Conservation (phyloP, 2,888 invertebrate species). For the Exephanes ischioxanthus region DNA sequence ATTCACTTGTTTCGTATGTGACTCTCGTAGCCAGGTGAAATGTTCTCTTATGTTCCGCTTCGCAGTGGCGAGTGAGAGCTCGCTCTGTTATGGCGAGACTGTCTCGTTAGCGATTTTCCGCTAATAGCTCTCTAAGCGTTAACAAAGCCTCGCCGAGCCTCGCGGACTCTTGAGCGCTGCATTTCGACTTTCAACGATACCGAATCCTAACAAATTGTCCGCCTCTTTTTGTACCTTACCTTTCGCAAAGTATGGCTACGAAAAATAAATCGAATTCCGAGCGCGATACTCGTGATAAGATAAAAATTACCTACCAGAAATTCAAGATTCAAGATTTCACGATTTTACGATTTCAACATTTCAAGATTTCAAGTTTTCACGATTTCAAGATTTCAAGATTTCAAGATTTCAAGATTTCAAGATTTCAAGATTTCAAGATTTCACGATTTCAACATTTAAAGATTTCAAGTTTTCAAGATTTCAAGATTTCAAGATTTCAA, state of each 20-base stretch:
- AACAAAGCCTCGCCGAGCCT: constrained; percentile 22
- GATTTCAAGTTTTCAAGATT: no score
- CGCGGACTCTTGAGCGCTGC: constrained; percentile 7
- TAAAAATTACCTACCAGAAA: background rate
- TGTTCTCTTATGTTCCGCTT: constrained; percentile 26
- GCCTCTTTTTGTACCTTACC: background rate
- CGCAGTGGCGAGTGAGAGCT: constrained; percentile 17
- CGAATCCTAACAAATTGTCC: background rate
- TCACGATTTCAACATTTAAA: no score
- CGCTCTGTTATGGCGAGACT: constrained; percentile 42
- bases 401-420: no score
- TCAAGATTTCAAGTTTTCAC: no score
- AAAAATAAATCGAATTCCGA: background rate
- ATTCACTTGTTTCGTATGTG: constrained; percentile 57
- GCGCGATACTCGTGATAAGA: background rate
- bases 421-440: no score
- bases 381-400: no score
- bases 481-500: no score
- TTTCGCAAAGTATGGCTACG: background rate
- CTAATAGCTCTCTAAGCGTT: constrained; percentile 55
- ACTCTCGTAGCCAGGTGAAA: constrained; percentile 57
- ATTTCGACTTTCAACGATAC: constrained; percentile 2
- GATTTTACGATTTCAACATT: no score
- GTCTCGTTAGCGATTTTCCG: constrained; percentile 61
- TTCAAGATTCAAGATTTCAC: no score